Percentiles rank a stretch among this genome's conserved stretches.
Conservation (phyloP, 2,888 invertebrate species). For the Dasysyrphus tricinctus region DNA sequence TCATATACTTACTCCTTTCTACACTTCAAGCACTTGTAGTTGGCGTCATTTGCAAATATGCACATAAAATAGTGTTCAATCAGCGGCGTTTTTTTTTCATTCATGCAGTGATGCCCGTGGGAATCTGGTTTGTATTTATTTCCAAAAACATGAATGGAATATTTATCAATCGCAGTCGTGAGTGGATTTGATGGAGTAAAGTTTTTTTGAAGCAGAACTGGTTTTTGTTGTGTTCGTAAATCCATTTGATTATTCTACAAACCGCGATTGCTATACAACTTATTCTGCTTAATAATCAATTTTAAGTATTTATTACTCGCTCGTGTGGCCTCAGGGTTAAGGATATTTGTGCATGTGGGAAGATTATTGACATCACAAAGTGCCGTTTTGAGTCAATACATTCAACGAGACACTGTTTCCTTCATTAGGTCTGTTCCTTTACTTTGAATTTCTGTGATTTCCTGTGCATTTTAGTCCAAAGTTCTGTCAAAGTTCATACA, state of each 20-base stretch:
- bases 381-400: too few species aligned
- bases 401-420: too few species aligned
- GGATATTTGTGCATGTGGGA: not conserved
- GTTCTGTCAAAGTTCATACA: too few species aligned
- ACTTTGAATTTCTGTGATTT: too few species aligned
- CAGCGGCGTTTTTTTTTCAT: slow-evolving; percentile 38
- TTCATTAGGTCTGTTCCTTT: too few species aligned
- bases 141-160: slow-evolving; percentile 41
- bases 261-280: not conserved
- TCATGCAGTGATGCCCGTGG: slow-evolving; percentile 42
- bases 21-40: slow-evolving; percentile 30
- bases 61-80: slow-evolving; percentile 49
- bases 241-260: slow-evolving; percentile 17
- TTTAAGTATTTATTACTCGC: too few species aligned
- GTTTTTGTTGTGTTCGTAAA: slow-evolving; percentile 5
- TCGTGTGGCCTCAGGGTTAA: too few species aligned
- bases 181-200: slow-evolving; percentile 36
- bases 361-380: not conserved
- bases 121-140: slow-evolving; percentile 40
- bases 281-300: not conserved
- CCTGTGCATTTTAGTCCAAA: too few species aligned
- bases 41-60: slow-evolving; percentile 15
- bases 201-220: slow-evolving; percentile 19
- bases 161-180: slow-evolving; percentile 50
- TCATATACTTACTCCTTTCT: slow-evolving; percentile 14